These are phyloP conservation scores for Orchestia grillus DNA, from an alignment of 1,140 invertebrate species.

Conservation along the genomic window DNA sequence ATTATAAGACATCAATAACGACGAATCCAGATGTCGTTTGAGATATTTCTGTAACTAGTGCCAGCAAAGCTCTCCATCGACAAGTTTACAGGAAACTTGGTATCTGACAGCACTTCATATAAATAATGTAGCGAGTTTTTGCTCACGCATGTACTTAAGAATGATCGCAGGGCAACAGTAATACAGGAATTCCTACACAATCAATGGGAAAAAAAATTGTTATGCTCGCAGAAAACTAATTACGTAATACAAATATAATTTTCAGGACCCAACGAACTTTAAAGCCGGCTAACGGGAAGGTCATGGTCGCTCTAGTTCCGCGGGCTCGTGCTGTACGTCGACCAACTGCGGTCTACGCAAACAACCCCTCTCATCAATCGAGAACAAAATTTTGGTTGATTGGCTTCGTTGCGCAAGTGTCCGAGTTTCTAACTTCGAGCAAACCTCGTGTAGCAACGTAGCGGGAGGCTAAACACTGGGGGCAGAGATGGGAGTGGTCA, in stretches of 20 bases:
- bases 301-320: neutral
- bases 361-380: neutral
- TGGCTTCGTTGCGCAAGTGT: neutral
- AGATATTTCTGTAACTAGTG: no score
- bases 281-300: no score
- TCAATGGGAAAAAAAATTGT: neutral
- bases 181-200: neutral
- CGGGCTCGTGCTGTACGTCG: neutral
- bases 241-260: neutral
- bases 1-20: no score
- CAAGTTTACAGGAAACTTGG: no score
- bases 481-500: no score
- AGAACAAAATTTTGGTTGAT: neutral
- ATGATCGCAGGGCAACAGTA: neutral
- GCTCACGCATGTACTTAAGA: neutral
- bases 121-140: neutral
- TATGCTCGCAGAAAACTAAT: neutral
- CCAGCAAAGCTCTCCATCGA: no score
- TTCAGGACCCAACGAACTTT: neutral
- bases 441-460: no score
- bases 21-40: no score
- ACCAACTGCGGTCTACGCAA: neutral
- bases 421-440: neutral
- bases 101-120: neutral
- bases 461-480: no score